Evolutionary conservation across 2,113 vertebrate genomes (phyloP).

Genomic region (Tyrannus savana): DNA sequence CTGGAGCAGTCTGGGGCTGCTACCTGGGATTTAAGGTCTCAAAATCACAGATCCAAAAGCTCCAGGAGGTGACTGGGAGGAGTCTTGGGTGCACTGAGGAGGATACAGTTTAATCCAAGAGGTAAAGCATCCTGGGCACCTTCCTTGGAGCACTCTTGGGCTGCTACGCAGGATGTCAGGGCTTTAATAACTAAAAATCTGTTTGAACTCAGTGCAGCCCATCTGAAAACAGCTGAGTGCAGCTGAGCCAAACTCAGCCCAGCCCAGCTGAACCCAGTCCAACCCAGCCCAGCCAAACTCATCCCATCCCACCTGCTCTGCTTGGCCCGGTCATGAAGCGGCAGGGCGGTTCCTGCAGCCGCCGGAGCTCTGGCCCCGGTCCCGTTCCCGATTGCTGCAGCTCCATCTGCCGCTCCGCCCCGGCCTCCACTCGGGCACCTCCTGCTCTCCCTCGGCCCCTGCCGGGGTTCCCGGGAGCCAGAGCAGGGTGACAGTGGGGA

Average conservation of each 20-base stretch:
- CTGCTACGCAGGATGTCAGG: neutral
- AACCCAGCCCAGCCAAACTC: neutral
- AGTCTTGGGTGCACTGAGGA: neutral
- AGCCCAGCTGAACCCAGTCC: neutral
- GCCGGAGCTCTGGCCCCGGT: neutral
- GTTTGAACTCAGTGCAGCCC: neutral
- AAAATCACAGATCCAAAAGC: neutral
- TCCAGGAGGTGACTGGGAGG: neutral
- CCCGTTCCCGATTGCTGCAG: neutral
- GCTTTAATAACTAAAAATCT: neutral
- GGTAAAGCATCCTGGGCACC: neutral
- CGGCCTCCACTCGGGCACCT: neutral
- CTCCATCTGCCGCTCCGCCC: neutral
- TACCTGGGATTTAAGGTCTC: neutral
- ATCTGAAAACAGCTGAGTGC: neutral
- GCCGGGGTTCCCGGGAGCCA: accelerated
- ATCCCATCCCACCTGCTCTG: neutral
- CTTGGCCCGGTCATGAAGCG: neutral
- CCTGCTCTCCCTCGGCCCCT: neutral
- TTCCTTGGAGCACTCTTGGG: neutral
- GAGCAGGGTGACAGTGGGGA: accelerated
- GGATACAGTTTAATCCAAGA: neutral
- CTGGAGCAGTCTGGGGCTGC: neutral
- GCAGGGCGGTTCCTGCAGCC: neutral
- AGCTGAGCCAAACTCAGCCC: neutral